Conservation (phyloP, 1,140 invertebrate genomes). For the Trigoniulus corallinus region DNA sequence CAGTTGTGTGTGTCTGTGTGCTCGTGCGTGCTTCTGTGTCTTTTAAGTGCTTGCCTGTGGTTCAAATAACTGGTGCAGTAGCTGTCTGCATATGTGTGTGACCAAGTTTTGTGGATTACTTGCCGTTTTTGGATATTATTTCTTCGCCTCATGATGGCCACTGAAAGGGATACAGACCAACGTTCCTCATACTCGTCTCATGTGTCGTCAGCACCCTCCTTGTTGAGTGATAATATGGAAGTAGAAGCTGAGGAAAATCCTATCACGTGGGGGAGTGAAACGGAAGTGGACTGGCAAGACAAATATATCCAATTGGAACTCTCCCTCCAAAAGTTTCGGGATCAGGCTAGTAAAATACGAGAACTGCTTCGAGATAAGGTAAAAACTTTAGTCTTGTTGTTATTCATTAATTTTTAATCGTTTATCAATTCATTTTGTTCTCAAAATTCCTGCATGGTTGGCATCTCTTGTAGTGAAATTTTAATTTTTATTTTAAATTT, state of each 20-base stretch:
- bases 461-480: background rate
- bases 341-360: slow-evolving; percentile 63
- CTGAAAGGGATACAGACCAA: slow-evolving; percentile 6
- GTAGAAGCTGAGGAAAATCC: slow-evolving; percentile 11
- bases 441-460: background rate
- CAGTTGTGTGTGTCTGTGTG: background rate
- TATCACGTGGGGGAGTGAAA: slow-evolving; percentile 10
- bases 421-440: slow-evolving; percentile 1
- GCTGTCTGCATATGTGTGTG: too few relatives aligned
- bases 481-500: background rate
- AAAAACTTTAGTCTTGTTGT: slow-evolving; percentile 11
- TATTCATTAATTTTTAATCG: slow-evolving; percentile 4
- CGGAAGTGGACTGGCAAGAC: slow-evolving; percentile 49
- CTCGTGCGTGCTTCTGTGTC: background rate
- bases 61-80: too few relatives aligned
- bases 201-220: slow-evolving; percentile 2
- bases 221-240: slow-evolving; percentile 9
- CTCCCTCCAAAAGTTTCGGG: slow-evolving; percentile 59
- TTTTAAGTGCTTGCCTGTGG: background rate
- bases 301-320: slow-evolving; percentile 61
- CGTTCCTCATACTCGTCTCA: slow-evolving; percentile 4
- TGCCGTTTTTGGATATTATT: too few relatives aligned
- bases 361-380: slow-evolving; percentile 76
- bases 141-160: background rate
- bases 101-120: too few relatives aligned